These are phyloP conservation scores for Cyprinella venusta DNA, from an alignment of 2,797 vertebrate species.

Conservation along the genomic window DNA sequence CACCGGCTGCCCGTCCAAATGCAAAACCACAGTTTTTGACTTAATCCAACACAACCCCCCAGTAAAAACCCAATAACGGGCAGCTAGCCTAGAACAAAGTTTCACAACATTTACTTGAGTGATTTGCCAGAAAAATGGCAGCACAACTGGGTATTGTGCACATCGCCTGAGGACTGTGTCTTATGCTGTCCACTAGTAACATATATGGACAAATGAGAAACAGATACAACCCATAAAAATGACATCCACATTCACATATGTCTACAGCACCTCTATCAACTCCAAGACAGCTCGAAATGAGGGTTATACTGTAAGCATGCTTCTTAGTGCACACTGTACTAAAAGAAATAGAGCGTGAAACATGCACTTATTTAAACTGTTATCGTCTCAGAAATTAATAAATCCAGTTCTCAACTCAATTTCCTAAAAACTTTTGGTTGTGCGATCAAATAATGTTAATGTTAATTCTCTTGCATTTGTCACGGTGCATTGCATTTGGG, in stretches of 20 bases:
- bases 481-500: too few species aligned
- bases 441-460: not conserved
- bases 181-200: constrained; percentile 3
- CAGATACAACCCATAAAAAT: constrained; percentile 13
- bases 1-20: constrained; percentile 22
- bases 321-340: not conserved
- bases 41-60: constrained; percentile 22
- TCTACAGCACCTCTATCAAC: not conserved
- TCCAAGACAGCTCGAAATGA: constrained; percentile 7
- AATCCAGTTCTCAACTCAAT: not conserved
- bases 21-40: constrained; percentile 36
- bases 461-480: not conserved
- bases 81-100: constrained; percentile 42
- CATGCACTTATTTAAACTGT: not conserved
- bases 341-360: not conserved
- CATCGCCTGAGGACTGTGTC: not conserved
- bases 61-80: not conserved
- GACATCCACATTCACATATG: constrained; percentile 20
- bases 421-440: not conserved
- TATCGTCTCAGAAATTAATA: not conserved
- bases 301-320: not conserved
- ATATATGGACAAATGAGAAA: constrained; percentile 24
- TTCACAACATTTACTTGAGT: constrained; percentile 41
- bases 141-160: constrained; percentile 16
- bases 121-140: constrained; percentile 38